Evolutionary conservation across 2,797 vertebrate species (phyloP).

Genomic region (Amniataba percoides): DNA sequence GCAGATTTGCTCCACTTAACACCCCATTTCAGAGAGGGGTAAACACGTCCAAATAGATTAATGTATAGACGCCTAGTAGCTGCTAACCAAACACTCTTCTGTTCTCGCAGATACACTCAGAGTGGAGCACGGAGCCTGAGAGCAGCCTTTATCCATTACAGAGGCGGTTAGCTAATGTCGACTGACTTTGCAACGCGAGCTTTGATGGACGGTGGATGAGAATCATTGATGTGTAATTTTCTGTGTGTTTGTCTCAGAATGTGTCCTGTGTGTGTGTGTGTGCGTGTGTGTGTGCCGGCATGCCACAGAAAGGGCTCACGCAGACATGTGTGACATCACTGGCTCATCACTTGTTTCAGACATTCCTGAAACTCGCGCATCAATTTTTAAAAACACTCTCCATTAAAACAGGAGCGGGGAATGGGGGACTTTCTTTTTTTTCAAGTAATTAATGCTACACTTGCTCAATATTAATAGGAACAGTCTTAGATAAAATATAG

Average conservation of each 20-base stretch:
- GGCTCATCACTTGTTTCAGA: slow-evolving; percentile 86
- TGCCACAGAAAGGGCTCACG: slow-evolving; percentile 5
- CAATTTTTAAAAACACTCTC: slow-evolving; percentile 90
- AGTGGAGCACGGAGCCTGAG: slow-evolving; percentile 29
- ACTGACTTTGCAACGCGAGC: slow-evolving; percentile 30
- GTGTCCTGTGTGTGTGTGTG: slow-evolving; percentile 6
- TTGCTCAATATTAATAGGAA: slow-evolving; percentile 99
- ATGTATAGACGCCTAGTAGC: slow-evolving; percentile 42
- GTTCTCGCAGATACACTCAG: slow-evolving; percentile 45
- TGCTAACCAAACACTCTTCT: slow-evolving; percentile 47
- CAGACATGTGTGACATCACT: slow-evolving; percentile 85
- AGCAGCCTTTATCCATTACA: slow-evolving; percentile 71
- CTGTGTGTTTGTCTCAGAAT: slow-evolving; percentile 38
- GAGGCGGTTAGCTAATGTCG: slow-evolving; percentile 33
- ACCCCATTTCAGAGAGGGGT: slow-evolving; percentile 73
- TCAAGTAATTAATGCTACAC: slow-evolving; percentile 97
- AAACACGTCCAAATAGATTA: slow-evolving; percentile 77
- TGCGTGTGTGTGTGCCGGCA: slow-evolving; percentile 10
- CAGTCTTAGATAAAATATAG: slow-evolving; percentile 97
- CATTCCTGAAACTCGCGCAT: slow-evolving; percentile 95
- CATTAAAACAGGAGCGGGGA: slow-evolving; percentile 89
- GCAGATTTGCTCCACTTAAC: slow-evolving; percentile 81
- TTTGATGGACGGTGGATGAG: slow-evolving; percentile 56
- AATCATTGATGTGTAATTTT: slow-evolving; percentile 34
- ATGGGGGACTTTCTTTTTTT: slow-evolving; percentile 91